Evolutionary conservation across 1,140 invertebrate species (phyloP), one percentile per base, ranked within the genome.

Genomic region (Trichonephila clavata): DNA sequence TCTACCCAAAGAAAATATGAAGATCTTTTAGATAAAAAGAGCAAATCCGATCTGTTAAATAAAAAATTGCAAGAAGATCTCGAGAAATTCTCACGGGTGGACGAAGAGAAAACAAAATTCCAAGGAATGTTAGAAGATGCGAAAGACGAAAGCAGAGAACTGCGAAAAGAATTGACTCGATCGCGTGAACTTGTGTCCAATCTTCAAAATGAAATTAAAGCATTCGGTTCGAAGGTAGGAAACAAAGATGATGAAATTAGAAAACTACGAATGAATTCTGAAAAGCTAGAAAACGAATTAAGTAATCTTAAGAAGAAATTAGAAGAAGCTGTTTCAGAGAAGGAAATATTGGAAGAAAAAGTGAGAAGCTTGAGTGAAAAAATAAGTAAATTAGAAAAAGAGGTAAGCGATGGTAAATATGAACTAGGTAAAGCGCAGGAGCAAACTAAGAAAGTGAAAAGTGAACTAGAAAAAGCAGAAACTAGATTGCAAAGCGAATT

Each of bases 291-390:
- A 68, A 61, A 24, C 8, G 80, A 94, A 20, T 97, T 98, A 39
- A 96, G 97, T n/a, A 97, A 97, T 95, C 95, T 98, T 92, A 97
- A 97, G 94, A 97, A 98, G 95, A 97, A 98, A 96, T 95, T 98
- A 4, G 97, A 97, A 95, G 96, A 95, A 14, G 95, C 95, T 90
- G 95, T 96, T 93, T 95, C 94, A 27, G 95, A 96, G 68, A 95
- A 95, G 86, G 95, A 95, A 87, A 94, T 95, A 83, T 90, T 95
- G 57, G 43, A 94, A 94, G 68, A 81, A 50, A 95, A 95, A 92
- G 27, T 95, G 1, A 95, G 95, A 91, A 94, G 93, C n/a, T 87
- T 95, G 14, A 77, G 95, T 60, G 93, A 95, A 86, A 95, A 94
- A 32, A 92, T 95, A 21, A 94, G 61, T 27, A 50, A 94, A 20